These are phyloP conservation scores for Charanyca ferruginea DNA, from an alignment of 2,888 invertebrate species.

Conservation along the genomic window DNA sequence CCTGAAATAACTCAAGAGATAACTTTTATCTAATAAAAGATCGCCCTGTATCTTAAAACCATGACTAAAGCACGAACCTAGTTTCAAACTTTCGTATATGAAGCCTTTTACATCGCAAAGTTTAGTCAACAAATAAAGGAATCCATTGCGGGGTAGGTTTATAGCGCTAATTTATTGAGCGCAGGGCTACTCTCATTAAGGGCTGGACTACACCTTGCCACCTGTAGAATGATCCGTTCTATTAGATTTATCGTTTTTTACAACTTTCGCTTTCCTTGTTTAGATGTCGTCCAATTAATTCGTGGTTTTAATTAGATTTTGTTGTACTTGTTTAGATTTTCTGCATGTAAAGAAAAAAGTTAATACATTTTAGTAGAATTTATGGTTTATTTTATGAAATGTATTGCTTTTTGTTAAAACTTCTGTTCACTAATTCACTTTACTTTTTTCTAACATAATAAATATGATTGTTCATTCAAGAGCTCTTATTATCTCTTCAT, in stretches of 20 bases:
- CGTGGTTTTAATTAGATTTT: conserved; percentile 33
- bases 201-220: conserved; percentile 80
- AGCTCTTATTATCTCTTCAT: neutral
- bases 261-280: conserved; percentile 65
- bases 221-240: conserved; percentile 84
- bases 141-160: conserved; percentile 76
- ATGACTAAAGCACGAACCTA: neutral
- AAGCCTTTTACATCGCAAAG: conserved; percentile 35
- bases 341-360: neutral
- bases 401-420: neutral
- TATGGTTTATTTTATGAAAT: neutral
- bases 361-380: fast-evolving
- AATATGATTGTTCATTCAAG: no score
- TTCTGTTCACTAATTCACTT: neutral
- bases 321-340: conserved; percentile 1
- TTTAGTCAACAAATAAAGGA: conserved; percentile 65
- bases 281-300: conserved; percentile 45
- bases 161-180: conserved; percentile 83
- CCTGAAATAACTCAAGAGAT: neutral
- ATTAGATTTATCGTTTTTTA: conserved; percentile 77
- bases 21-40: neutral
- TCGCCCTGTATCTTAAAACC: neutral
- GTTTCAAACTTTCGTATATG: conserved; percentile 8
- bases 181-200: conserved; percentile 83
- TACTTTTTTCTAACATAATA: no score